A percentile compares a stretch with the other conserved stretches of the same genome.
These are phyloP conservation scores for Villa cingulata DNA, from an alignment of 2,888 invertebrate genomes.

Conservation along the genomic window DNA sequence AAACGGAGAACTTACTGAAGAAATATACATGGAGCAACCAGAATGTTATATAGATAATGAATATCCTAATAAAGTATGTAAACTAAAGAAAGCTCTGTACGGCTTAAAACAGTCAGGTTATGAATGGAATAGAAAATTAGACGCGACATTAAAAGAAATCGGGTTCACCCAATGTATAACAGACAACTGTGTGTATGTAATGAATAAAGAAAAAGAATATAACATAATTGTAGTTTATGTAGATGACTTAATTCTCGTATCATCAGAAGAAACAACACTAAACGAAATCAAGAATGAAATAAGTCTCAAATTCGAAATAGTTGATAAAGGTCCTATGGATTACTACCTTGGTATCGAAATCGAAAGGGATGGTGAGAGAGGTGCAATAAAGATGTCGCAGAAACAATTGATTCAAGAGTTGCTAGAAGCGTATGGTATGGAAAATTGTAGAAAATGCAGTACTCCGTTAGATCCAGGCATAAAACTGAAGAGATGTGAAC, in stretches of 20 bases:
- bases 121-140: constrained; percentile 16
- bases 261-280: constrained; percentile 9
- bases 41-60: constrained; percentile 7
- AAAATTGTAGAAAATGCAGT: neutral
- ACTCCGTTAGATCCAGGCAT: constrained; percentile 7
- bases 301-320: neutral
- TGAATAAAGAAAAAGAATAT: constrained; percentile 7
- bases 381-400: neutral
- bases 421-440: constrained; percentile 2
- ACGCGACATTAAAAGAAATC: constrained; percentile 10
- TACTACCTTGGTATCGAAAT: neutral
- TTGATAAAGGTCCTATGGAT: neutral
- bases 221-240: constrained; percentile 14
- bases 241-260: constrained; percentile 14
- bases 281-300: constrained; percentile 1
- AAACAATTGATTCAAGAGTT: neutral
- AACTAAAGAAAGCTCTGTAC: constrained; percentile 16
- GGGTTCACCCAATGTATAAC: constrained; percentile 7
- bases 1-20: constrained; percentile 14
- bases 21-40: constrained; percentile 14
- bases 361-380: neutral
- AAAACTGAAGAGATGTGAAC: neutral
- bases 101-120: constrained; percentile 18
- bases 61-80: constrained; percentile 14
- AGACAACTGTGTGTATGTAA: constrained; percentile 11